phyloP scores from a whole-genome alignment of 2,113 vertebrate species.

The Eubucco bourcierii region DNA sequence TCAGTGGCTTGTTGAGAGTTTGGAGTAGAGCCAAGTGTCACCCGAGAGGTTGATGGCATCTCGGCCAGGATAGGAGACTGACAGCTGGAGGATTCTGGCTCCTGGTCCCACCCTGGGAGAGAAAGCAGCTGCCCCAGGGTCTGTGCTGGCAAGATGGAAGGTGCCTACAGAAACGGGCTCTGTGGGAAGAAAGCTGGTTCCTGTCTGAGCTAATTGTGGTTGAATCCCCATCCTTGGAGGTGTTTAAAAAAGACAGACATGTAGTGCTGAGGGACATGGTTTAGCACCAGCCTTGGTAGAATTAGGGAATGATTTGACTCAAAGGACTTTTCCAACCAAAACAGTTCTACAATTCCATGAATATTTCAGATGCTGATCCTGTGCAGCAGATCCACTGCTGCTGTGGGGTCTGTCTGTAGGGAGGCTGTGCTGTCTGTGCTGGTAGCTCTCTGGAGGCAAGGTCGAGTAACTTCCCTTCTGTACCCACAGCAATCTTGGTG shows the following conservation, averaged over 20 bases:
- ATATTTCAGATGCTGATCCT: neutral
- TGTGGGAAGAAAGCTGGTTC: neutral
- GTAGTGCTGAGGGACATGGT: too few relatives aligned
- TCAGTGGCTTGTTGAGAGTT: neutral
- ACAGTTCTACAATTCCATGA: too few relatives aligned
- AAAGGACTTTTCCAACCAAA: too few relatives aligned
- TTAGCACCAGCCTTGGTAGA: too few relatives aligned
- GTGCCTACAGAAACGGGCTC: neutral
- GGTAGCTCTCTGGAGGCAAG: neutral
- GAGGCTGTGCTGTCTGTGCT: too few relatives aligned
- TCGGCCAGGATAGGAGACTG: neutral
- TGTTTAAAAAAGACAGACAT: too few relatives aligned
- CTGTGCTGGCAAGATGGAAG: neutral
- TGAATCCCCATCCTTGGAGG: too few relatives aligned
- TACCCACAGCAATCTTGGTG: slow-evolving; percentile 86
- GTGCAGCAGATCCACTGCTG: rapidly evolving
- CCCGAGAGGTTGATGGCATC: rapidly evolving
- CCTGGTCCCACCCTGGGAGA: neutral
- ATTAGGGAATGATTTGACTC: too few relatives aligned
- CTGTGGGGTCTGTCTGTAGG: neutral
- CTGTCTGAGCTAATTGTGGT: neutral
- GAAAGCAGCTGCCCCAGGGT: neutral
- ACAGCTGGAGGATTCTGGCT: neutral
- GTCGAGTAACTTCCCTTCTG: neutral
- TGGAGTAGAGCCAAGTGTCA: neutral